Evolutionary conservation across 2,797 vertebrate species (phyloP).

Genomic region (Poliocrania exsul): DNA sequence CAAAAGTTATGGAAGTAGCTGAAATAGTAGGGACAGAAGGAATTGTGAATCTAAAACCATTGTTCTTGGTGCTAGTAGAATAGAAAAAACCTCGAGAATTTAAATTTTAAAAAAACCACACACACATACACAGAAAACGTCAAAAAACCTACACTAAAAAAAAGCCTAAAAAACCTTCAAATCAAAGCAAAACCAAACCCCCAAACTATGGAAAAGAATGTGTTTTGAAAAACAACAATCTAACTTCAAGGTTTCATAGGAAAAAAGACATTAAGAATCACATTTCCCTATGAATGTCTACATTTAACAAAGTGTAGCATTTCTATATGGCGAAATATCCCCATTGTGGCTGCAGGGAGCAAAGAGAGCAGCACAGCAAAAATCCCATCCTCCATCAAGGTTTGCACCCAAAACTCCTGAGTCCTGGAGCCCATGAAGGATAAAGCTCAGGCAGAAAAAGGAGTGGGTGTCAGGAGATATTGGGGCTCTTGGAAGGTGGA

Average conservation of each 20-base stretch:
- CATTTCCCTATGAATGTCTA: background rate
- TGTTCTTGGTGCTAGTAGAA: background rate
- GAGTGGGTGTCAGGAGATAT: background rate
- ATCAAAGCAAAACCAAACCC: background rate
- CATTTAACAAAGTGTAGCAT: background rate
- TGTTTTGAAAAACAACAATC: background rate
- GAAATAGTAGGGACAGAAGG: background rate
- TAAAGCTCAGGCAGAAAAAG: background rate
- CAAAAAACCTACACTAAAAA: background rate
- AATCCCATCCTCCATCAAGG: background rate
- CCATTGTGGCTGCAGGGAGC: background rate
- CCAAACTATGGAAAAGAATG: background rate
- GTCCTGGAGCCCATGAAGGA: background rate
- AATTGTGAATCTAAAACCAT: background rate
- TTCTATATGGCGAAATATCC: background rate
- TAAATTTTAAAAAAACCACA: background rate
- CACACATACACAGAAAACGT: background rate
- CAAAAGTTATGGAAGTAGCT: background rate
- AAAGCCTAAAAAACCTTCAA: background rate
- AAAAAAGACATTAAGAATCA: background rate
- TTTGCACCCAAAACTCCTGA: background rate
- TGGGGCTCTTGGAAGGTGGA: slow-evolving; percentile 8
- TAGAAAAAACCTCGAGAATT: background rate
- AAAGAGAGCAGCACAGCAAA: background rate
- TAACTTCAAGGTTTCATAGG: background rate